These are phyloP conservation scores for Clarias fuscus DNA, from an alignment of 2,797 vertebrate species.

Conservation along the genomic window DNA sequence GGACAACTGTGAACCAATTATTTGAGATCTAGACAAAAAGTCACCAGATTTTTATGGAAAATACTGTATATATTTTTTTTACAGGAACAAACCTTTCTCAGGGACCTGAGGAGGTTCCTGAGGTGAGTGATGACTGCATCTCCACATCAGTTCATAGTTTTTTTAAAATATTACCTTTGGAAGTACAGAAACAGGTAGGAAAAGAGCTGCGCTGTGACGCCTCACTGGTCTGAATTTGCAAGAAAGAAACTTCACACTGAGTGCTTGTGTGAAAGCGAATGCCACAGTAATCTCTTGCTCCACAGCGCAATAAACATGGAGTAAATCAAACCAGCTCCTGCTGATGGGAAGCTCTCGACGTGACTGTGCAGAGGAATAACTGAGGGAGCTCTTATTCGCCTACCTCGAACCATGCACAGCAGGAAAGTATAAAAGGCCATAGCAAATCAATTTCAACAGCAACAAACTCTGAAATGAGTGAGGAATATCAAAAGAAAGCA, in stretches of 20 bases:
- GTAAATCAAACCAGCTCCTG: slow-evolving; percentile 2
- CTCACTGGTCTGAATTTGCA: neutral
- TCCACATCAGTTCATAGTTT: neutral
- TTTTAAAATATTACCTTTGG: neutral
- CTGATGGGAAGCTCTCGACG: neutral
- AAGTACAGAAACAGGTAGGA: neutral
- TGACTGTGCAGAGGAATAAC: neutral
- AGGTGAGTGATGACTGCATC: neutral
- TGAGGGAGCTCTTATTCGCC: neutral
- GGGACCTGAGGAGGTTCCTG: neutral
- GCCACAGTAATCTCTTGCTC: slow-evolving; percentile 42
- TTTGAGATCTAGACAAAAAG: neutral
- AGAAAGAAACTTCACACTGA: slow-evolving; percentile 38
- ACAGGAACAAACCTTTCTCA: no score
- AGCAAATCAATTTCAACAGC: neutral
- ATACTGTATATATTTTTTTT: neutral
- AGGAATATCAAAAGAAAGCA: slow-evolving; percentile 21
- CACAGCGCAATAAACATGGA: slow-evolving; percentile 11
- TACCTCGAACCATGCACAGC: neutral
- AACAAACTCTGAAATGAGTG: neutral
- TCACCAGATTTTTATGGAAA: neutral
- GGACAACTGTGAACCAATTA: neutral
- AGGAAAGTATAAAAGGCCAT: neutral
- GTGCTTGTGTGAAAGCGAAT: slow-evolving; percentile 40
- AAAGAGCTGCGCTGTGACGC: neutral